These are phyloP conservation scores for Sisyra terminalis DNA, from an alignment of 2,888 invertebrate genomes.

Conservation along the genomic window DNA sequence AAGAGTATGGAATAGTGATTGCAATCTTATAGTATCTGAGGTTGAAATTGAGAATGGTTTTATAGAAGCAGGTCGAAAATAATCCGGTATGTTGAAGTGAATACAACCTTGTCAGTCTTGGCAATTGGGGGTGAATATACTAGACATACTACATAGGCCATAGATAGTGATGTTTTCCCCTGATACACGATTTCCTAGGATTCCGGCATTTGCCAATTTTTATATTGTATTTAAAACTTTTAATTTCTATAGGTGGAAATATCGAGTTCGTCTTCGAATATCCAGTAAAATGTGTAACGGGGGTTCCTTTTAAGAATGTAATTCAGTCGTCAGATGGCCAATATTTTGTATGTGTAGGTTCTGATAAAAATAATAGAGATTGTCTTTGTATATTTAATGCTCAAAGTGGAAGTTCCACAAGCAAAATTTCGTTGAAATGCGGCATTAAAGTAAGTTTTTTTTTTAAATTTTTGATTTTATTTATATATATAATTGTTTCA, in stretches of 20 bases:
- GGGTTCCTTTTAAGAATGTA: slow-evolving; percentile 54
- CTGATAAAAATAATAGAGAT: slow-evolving; percentile 68
- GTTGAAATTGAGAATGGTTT: too few relatives aligned
- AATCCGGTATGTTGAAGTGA: too few relatives aligned
- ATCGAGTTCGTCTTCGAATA: slow-evolving; percentile 70
- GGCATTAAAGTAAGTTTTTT: slow-evolving; percentile 32
- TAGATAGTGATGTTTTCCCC: too few relatives aligned
- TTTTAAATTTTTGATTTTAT: neutral
- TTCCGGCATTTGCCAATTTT: too few relatives aligned
- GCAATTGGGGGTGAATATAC: too few relatives aligned
- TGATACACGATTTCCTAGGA: too few relatives aligned
- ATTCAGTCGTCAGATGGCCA: slow-evolving; percentile 71
- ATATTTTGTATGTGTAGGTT: slow-evolving; percentile 59
- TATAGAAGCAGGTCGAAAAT: too few relatives aligned
- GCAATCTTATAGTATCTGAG: too few relatives aligned
- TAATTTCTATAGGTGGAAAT: slow-evolving; percentile 55
- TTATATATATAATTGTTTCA: slow-evolving; percentile 10
- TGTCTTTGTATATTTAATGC: slow-evolving; percentile 72
- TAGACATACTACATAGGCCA: too few relatives aligned
- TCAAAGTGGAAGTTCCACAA: slow-evolving; percentile 48
- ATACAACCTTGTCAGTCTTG: too few relatives aligned
- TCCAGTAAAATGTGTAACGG: slow-evolving; percentile 52
- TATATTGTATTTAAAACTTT: too few relatives aligned
- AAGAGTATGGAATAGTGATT: too few relatives aligned
- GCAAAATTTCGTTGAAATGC: slow-evolving; percentile 32